A percentile compares a stretch with the other conserved stretches of the same genome.
Evolutionary conservation across 2,888 invertebrate genomes (phyloP).

Genomic region (Drosophila atripex): DNA sequence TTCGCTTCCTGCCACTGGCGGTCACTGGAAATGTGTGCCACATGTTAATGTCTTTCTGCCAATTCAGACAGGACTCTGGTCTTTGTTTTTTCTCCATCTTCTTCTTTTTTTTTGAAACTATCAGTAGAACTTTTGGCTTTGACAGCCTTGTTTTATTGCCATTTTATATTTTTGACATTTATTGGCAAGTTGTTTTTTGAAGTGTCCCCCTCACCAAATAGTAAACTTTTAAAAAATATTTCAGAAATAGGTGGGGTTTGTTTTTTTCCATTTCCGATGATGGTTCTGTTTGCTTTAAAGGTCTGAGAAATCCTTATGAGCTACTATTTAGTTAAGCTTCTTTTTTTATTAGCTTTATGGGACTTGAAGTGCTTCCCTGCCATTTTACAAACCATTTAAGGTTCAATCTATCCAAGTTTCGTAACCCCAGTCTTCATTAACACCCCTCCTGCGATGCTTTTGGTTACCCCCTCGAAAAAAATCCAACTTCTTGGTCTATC

Average conservation of each 20-base stretch:
- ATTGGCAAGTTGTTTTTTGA: slow-evolving; percentile 62
- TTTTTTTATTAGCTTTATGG: slow-evolving; percentile 1
- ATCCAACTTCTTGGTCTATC: slow-evolving; percentile 45
- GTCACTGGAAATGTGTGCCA: slow-evolving; percentile 61
- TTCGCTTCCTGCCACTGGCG: slow-evolving; percentile 41
- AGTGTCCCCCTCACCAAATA: slow-evolving; percentile 26
- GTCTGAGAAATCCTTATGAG: background rate
- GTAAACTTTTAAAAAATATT: slow-evolving; percentile 15
- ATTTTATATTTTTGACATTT: slow-evolving; percentile 67
- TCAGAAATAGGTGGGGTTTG: background rate
- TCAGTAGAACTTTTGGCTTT: slow-evolving; percentile 67
- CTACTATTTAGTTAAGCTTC: background rate
- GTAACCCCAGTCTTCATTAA: background rate
- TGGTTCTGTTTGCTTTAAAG: background rate
- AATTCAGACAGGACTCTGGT: slow-evolving; percentile 38
- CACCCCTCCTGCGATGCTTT: background rate
- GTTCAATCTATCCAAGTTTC: background rate
- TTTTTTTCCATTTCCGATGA: background rate
- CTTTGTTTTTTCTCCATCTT: slow-evolving; percentile 16
- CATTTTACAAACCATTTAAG: background rate
- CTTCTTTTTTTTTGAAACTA: slow-evolving; percentile 29
- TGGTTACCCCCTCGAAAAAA: background rate
- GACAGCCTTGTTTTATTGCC: slow-evolving; percentile 67
- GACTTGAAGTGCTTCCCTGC: background rate
- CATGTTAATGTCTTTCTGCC: slow-evolving; percentile 67